These are phyloP conservation scores for Lepidocyrtoides sp. DNA, from an alignment of 2,888 invertebrate species.

Conservation along the genomic window DNA sequence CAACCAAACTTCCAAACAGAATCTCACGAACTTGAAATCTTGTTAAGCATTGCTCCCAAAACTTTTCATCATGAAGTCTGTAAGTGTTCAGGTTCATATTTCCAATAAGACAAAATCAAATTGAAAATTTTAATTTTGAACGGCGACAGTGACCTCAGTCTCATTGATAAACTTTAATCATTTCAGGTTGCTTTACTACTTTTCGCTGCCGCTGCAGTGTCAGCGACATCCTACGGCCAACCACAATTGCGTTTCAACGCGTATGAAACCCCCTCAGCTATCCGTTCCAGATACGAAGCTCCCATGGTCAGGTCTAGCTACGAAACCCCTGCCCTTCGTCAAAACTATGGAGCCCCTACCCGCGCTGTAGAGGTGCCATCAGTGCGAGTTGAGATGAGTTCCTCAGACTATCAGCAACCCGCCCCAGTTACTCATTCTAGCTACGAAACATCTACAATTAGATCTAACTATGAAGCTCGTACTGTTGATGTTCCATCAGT, in stretches of 20 bases:
- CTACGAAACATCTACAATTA: slow-evolving; percentile 33
- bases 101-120: too few relatives aligned
- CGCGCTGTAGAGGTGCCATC: not conserved
- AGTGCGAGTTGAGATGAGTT: not conserved
- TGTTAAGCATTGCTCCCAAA: too few relatives aligned
- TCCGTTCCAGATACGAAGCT: slow-evolving; percentile 10
- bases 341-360: slow-evolving; percentile 47
- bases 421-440: slow-evolving; percentile 14
- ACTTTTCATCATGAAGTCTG: too few relatives aligned
- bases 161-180: not conserved
- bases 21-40: too few relatives aligned
- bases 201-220: not conserved
- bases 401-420: slow-evolving; percentile 30
- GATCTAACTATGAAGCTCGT: not conserved
- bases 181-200: not conserved
- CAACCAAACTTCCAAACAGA: too few relatives aligned
- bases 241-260: slow-evolving; percentile 22
- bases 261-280: not conserved
- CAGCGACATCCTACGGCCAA: slow-evolving; percentile 6
- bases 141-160: too few relatives aligned
- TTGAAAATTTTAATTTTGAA: too few relatives aligned
- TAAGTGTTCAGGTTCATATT: too few relatives aligned
- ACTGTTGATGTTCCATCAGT: not conserved
- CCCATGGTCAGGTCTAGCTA: slow-evolving; percentile 42
- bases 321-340: slow-evolving; percentile 51